Conservation (phyloP, 1,140 invertebrate genomes). For the Ostrea edulis region DNA sequence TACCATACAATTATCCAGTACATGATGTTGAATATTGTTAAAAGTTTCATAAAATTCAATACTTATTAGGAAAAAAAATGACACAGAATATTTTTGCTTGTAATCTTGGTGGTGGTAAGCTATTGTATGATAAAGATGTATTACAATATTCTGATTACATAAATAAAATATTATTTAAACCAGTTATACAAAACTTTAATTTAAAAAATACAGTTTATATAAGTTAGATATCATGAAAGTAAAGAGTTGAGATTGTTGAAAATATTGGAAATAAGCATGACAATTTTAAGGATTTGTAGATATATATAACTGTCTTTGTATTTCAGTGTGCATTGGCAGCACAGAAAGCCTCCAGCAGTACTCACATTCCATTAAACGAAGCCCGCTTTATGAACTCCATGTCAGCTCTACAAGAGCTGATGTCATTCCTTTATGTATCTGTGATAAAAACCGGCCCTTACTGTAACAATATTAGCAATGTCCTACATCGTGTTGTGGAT, state of each 20-base stretch:
- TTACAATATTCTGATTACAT: neutral
- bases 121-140: neutral
- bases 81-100: constrained; percentile 1
- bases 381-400: constrained; percentile 70
- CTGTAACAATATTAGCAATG: constrained; percentile 56
- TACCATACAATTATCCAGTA: too few relatives aligned
- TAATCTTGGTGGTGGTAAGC: neutral
- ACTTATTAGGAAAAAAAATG: too few relatives aligned
- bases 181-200: neutral
- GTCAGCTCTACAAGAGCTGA: constrained; percentile 69
- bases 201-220: neutral
- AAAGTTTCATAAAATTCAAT: too few relatives aligned
- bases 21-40: too few relatives aligned
- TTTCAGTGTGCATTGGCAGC: constrained; percentile 70
- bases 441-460: constrained; percentile 77
- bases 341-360: constrained; percentile 69
- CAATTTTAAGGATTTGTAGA: neutral
- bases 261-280: too few relatives aligned
- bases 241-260: neutral
- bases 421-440: constrained; percentile 76
- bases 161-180: neutral
- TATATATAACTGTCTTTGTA: neutral
- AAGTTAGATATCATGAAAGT: neutral
- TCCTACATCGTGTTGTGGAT: constrained; percentile 43
- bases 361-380: constrained; percentile 73